Conservation (phyloP, 2,797 vertebrate species). For the Pseudochirops corinnae region DNA sequence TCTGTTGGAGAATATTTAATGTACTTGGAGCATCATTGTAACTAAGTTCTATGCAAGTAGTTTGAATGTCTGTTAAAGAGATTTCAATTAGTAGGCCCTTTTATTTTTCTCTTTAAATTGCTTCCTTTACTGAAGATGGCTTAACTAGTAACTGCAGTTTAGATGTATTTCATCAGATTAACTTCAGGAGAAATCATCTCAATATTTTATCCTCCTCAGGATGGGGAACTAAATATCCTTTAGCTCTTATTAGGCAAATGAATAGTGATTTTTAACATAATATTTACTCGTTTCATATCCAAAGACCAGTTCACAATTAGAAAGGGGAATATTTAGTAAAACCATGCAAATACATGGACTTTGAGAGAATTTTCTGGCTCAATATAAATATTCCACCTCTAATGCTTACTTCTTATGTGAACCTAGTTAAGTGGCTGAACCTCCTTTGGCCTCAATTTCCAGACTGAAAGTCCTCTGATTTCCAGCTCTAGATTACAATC, state of each 20-base stretch:
- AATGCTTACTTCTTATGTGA: background rate
- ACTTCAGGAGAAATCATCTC: constrained; percentile 23
- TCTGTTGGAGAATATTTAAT: constrained; percentile 25
- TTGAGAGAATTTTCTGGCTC: background rate
- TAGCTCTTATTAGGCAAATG: background rate
- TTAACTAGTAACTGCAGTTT: constrained; percentile 74
- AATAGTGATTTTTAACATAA: background rate
- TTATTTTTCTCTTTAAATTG: constrained; percentile 52
- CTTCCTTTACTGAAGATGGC: constrained; percentile 37
- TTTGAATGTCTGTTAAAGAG: background rate
- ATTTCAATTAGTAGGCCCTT: constrained; percentile 38
- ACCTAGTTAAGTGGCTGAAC: background rate
- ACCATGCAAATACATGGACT: background rate
- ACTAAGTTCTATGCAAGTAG: background rate
- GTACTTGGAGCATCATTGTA: constrained; percentile 25
- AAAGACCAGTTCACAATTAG: background rate
- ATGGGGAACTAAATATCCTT: background rate
- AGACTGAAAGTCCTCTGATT: background rate
- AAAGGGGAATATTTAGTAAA: background rate
- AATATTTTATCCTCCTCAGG: background rate
- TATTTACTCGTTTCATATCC: background rate
- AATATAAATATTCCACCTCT: background rate
- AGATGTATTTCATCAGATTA: constrained; percentile 57
- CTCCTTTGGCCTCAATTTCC: background rate
- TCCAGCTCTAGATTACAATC: background rate